A percentile compares a stretch with the other conserved stretches of the same genome.
Conservation (phyloP, 2,797 vertebrate species). For the Acanthurus leucopareius region DNA sequence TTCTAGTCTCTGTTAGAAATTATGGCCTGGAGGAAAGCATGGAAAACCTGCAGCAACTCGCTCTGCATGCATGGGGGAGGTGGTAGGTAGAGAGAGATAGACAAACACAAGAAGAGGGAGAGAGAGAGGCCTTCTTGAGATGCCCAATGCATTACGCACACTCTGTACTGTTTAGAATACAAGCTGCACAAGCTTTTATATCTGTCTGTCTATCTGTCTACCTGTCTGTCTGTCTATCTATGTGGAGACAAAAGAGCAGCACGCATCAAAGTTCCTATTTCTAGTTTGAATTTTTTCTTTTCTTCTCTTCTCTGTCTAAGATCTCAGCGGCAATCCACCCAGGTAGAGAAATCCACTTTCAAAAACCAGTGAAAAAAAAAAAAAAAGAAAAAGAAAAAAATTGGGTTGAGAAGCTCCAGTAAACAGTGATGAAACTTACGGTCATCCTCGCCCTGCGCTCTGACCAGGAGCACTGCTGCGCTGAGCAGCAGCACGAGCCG, state of each 20-base stretch:
- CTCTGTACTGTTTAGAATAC: conserved; percentile 23
- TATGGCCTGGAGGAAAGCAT: conserved; percentile 45
- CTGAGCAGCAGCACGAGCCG: conserved; percentile 96
- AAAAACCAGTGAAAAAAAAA: conserved; percentile 43
- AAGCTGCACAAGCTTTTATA: conserved; percentile 12
- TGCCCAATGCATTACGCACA: conserved; percentile 65
- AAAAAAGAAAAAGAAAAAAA: conserved; percentile 20
- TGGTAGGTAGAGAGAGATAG: conserved; percentile 25
- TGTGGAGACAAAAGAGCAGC: conserved; percentile 33
- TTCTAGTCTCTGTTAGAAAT: conserved; percentile 8
- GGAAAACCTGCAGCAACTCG: conserved; percentile 78
- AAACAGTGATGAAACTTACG: conserved; percentile 86
- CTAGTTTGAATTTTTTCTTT: conserved; percentile 48
- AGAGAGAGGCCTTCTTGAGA: conserved; percentile 65
- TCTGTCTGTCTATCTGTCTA: conserved; percentile 19
- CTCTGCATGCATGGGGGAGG: conserved; percentile 64
- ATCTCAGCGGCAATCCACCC: conserved; percentile 67
- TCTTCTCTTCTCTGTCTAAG: conserved; percentile 59
- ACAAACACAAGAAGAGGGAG: conserved; percentile 39
- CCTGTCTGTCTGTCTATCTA: conserved; percentile 4
- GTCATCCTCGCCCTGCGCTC: conserved; percentile 95
- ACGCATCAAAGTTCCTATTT: conserved; percentile 35
- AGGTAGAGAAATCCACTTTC: conserved; percentile 68
- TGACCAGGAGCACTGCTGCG: conserved; percentile 92
- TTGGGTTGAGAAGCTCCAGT: conserved; percentile 66